Evolutionary conservation across 2,113 vertebrate genomes (phyloP).

Genomic region (Tauraco erythrolophus): DNA sequence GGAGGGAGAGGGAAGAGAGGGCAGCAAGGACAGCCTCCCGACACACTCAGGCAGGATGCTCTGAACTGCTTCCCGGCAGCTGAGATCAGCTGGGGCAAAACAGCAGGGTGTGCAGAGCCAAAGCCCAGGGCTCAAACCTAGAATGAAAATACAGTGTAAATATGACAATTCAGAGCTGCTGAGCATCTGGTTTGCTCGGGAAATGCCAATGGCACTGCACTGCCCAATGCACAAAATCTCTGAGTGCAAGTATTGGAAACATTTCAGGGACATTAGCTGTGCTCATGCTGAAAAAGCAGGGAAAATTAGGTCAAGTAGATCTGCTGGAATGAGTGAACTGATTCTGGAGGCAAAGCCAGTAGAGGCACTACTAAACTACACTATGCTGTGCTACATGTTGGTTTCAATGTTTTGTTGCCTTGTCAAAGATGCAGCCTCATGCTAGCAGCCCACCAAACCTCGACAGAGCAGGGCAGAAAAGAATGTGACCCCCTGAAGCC

Average conservation of each 20-base stretch:
- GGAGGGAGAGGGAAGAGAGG: not conserved
- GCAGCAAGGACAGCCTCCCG: not conserved
- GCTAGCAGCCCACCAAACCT: not conserved
- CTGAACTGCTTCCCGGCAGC: not conserved
- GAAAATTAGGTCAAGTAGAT: slow-evolving; percentile 35
- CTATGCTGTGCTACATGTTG: not conserved
- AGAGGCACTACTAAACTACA: not conserved
- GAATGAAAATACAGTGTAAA: not conserved
- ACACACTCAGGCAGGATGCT: not conserved
- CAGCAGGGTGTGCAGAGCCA: not conserved
- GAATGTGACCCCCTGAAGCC: not conserved
- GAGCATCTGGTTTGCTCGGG: not conserved
- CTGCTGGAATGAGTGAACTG: not conserved
- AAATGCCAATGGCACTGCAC: not conserved
- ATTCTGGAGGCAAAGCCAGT: not conserved
- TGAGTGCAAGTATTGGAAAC: slow-evolving; percentile 21
- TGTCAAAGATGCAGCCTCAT: not conserved
- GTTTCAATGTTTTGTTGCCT: not conserved
- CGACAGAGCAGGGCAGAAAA: not conserved
- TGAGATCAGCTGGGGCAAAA: not conserved
- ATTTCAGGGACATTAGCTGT: slow-evolving; percentile 19
- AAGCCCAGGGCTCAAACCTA: not conserved
- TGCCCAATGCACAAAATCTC: not conserved
- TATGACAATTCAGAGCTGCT: not conserved
- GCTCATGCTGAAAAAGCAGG: not conserved